phyloP scores from a whole-genome alignment of 2,113 vertebrate genomes.

The Cololabis saira region DNA sequence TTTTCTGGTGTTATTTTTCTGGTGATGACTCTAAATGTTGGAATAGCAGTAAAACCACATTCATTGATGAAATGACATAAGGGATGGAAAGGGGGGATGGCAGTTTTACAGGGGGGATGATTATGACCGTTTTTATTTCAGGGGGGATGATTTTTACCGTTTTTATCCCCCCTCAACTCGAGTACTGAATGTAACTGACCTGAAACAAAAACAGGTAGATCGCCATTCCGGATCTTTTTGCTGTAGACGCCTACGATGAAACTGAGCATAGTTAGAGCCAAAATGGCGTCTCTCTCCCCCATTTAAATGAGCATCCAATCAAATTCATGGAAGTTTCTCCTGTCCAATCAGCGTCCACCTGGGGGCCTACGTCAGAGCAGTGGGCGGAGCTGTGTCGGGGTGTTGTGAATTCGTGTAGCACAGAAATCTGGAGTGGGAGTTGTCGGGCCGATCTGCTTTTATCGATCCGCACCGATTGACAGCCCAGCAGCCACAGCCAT shows the following conservation, averaged over 20 bases:
- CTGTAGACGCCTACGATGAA: too few species aligned
- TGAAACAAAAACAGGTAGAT: background rate
- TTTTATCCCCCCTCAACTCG: too few species aligned
- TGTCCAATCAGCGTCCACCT: constrained; percentile 50
- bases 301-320: constrained; percentile 53
- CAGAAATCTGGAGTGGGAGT: constrained; percentile 62
- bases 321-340: background rate
- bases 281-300: constrained; percentile 62
- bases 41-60: too few species aligned
- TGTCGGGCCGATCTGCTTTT: constrained; percentile 35
- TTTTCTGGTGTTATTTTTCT: too few species aligned
- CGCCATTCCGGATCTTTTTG: constrained; percentile 40
- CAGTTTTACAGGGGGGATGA: too few species aligned
- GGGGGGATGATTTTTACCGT: too few species aligned
- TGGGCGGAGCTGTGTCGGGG: constrained; percentile 65
- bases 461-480: constrained; percentile 20
- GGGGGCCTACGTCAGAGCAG: constrained; percentile 45
- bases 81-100: too few species aligned
- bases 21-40: too few species aligned
- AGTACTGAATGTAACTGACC: background rate
- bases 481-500: constrained; percentile 70
- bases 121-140: too few species aligned
- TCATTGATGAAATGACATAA: too few species aligned
- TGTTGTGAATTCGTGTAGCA: constrained; percentile 67
- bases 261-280: constrained; percentile 42